Conservation (phyloP, 2,888 invertebrate species). For the Diloba caeruleocephala region DNA sequence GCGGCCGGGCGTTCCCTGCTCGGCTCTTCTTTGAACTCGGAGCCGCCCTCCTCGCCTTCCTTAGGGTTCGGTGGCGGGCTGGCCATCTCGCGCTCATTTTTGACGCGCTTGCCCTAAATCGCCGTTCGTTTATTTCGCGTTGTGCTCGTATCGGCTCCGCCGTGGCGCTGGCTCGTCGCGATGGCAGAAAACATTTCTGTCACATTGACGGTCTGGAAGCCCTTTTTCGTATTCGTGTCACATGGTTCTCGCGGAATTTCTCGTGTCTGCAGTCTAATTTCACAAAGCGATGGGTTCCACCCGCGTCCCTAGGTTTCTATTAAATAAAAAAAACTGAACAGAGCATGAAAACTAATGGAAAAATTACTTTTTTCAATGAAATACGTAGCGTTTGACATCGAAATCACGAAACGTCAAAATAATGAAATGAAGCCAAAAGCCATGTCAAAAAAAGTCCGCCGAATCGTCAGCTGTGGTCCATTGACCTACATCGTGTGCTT, state of each 20-base stretch:
- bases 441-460: constrained; percentile 88
- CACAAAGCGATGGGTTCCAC: constrained; percentile 55
- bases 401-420: constrained; percentile 89
- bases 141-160: constrained; percentile 76
- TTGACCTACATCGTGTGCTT: constrained; percentile 64
- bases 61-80: constrained; percentile 88
- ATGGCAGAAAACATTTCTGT: constrained; percentile 89
- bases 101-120: constrained; percentile 84
- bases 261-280: constrained; percentile 65
- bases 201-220: constrained; percentile 88
- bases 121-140: constrained; percentile 80
- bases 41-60: constrained; percentile 85
- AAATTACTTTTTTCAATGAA: constrained; percentile 81
- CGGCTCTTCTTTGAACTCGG: constrained; percentile 83
- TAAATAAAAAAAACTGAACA: constrained; percentile 70
- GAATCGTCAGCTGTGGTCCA: constrained; percentile 78
- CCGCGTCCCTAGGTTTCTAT: constrained; percentile 61
- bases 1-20: constrained; percentile 83
- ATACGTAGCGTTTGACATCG: constrained; percentile 89
- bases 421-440: constrained; percentile 87
- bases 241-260: constrained; percentile 86
- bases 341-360: constrained; percentile 71
- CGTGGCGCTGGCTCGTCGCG: constrained; percentile 82
- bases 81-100: constrained; percentile 89
- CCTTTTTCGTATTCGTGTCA: constrained; percentile 89